Evolutionary conservation across 2,113 vertebrate genomes (phyloP).

Genomic region (Anolis carolinensis): DNA sequence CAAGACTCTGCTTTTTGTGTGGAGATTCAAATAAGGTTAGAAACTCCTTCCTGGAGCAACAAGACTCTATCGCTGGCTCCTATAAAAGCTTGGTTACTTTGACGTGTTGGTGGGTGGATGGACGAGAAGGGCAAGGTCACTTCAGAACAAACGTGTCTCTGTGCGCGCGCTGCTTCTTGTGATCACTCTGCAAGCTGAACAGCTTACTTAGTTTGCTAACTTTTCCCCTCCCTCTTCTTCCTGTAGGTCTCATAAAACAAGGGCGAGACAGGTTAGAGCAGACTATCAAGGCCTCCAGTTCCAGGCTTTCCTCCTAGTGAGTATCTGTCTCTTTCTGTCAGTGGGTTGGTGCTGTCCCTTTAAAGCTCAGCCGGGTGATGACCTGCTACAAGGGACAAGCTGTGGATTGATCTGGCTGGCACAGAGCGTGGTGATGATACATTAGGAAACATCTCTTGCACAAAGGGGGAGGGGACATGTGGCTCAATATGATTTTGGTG

Average conservation of each 20-base stretch:
- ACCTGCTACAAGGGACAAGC: neutral
- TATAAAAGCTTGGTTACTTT: conserved; percentile 65
- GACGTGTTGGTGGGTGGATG: conserved; percentile 59
- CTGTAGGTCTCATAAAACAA: conserved; percentile 66
- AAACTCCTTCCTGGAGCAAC: conserved; percentile 33
- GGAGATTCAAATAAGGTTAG: conserved; percentile 43
- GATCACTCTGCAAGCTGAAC: conserved; percentile 37
- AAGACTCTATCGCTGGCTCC: conserved; percentile 57
- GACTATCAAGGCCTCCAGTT: conserved; percentile 63
- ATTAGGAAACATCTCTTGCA: neutral
- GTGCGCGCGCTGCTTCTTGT: conserved; percentile 37
- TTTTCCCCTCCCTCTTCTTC: conserved; percentile 16
- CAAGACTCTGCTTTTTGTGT: neutral
- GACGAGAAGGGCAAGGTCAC: conserved; percentile 66
- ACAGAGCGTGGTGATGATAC: conserved; percentile 49
- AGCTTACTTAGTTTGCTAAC: conserved; percentile 41
- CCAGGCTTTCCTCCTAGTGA: conserved; percentile 66
- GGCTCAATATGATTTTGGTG: conserved; percentile 15
- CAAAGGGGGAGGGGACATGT: neutral
- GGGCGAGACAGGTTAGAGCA: conserved; percentile 63
- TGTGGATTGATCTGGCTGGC: conserved; percentile 66
- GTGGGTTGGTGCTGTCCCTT: conserved; percentile 57
- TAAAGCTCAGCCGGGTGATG: conserved; percentile 22
- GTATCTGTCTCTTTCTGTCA: conserved; percentile 11
- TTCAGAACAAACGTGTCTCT: conserved; percentile 67